phyloP scores from a whole-genome alignment of 2,113 vertebrate species.

The Malurus elegans region DNA sequence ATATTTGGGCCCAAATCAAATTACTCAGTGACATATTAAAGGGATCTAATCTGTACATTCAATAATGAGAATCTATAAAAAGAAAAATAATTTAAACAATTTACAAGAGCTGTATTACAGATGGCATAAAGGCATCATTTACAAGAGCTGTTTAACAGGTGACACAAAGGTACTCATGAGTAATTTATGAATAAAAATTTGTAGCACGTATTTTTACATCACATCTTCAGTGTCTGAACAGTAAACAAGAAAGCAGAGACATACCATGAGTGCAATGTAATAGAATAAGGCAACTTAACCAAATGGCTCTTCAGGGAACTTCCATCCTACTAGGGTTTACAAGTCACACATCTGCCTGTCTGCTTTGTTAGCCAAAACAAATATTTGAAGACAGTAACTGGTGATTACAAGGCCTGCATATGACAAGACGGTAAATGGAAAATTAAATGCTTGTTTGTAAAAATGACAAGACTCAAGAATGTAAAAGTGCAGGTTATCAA shows the following conservation, averaged over 20 bases:
- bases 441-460: not conserved
- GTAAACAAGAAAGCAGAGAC: slow-evolving; percentile 58
- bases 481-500: not conserved
- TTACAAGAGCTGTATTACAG: slow-evolving; percentile 74
- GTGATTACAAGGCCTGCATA: not conserved
- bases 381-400: not conserved
- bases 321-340: not conserved
- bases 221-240: slow-evolving; percentile 68
- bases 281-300: slow-evolving; percentile 73
- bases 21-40: slow-evolving; percentile 50
- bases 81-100: slow-evolving; percentile 79
- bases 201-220: slow-evolving; percentile 70
- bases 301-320: slow-evolving; percentile 45
- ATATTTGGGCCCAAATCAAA: slow-evolving; percentile 30
- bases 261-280: slow-evolving; percentile 37
- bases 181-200: slow-evolving; percentile 66
- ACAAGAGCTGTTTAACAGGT: slow-evolving; percentile 70
- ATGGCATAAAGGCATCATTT: slow-evolving; percentile 70
- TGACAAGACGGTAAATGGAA: not conserved
- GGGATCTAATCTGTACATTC: slow-evolving; percentile 70
- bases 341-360: not conserved
- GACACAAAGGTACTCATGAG: slow-evolving; percentile 62
- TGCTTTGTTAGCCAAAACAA: not conserved
- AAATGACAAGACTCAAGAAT: slow-evolving; percentile 13
- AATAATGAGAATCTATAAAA: slow-evolving; percentile 50